Conservation (phyloP, 2,888 invertebrate genomes). For the Cataglyphis rosenhaueri region DNA sequence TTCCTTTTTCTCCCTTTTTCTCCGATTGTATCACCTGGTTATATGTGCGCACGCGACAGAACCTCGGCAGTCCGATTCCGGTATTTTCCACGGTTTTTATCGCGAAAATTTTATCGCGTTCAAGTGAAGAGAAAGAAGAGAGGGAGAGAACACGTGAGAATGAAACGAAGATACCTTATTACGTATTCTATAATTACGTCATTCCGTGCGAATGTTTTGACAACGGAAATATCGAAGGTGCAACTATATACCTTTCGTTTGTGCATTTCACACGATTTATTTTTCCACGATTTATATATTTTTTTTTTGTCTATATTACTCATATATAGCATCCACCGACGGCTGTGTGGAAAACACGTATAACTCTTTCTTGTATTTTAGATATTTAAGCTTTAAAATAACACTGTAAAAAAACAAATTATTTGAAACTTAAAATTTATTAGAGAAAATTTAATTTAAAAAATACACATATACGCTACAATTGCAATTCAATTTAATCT, state of each 20-base stretch:
- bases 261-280: not conserved
- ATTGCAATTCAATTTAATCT: not conserved
- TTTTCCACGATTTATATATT: not conserved
- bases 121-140: not conserved
- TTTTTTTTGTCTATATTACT: not conserved
- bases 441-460: not conserved
- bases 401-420: not conserved
- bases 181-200: slow-evolving; percentile 29
- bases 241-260: not conserved
- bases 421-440: not conserved
- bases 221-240: not conserved
- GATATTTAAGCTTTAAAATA: not conserved
- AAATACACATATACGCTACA: not conserved
- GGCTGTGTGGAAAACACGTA: not conserved
- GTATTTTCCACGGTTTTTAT: slow-evolving; percentile 44
- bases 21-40: slow-evolving; percentile 49
- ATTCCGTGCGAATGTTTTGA: not conserved
- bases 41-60: slow-evolving; percentile 45
- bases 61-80: slow-evolving; percentile 31
- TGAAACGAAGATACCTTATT: not conserved
- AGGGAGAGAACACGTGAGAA: not conserved
- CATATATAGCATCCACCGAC: not conserved
- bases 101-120: slow-evolving; percentile 50
- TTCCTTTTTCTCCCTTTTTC: slow-evolving; percentile 26
- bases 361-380: not conserved